Conservation (phyloP, 2,888 invertebrate species). For the Drosophila testacea region DNA sequence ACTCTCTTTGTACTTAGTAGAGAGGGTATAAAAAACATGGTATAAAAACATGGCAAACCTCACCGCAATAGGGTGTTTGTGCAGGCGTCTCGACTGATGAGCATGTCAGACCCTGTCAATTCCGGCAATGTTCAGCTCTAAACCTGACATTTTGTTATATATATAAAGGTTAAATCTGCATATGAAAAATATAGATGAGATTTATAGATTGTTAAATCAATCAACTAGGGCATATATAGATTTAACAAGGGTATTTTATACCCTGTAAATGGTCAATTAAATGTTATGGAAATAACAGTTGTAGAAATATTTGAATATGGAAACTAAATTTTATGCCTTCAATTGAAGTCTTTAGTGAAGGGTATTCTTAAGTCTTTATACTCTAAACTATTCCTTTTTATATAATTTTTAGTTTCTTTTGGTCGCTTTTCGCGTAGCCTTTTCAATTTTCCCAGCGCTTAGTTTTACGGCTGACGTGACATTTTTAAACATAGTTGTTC, state of each 20-base stretch:
- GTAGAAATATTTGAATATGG: too few species aligned
- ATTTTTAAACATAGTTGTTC: slow-evolving; percentile 52
- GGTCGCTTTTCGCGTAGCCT: slow-evolving; percentile 25
- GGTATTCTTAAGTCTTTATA: slow-evolving; percentile 9
- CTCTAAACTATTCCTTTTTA: neutral
- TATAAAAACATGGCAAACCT: slow-evolving; percentile 12
- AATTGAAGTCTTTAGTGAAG: neutral
- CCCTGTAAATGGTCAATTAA: neutral
- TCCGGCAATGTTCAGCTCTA: neutral
- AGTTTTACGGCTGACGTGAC: slow-evolving; percentile 70
- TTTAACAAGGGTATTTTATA: neutral
- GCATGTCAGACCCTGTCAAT: slow-evolving; percentile 12
- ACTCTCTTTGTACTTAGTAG: slow-evolving; percentile 32
- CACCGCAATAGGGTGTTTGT: neutral
- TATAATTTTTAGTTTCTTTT: slow-evolving; percentile 21
- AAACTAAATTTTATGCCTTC: too few species aligned
- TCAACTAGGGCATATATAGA: neutral
- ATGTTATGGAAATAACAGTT: too few species aligned
- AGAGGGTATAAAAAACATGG: slow-evolving; percentile 21
- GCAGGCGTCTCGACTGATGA: neutral
- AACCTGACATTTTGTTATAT: slow-evolving; percentile 3
- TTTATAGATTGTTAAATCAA: slow-evolving; percentile 3
- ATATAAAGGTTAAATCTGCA: slow-evolving; percentile 13
- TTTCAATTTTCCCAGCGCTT: slow-evolving; percentile 56
- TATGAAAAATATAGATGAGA: neutral